Percentiles rank a stretch among this genome's conserved stretches.
These are phyloP conservation scores for Vandiemenella viatica DNA, from an alignment of 2,888 invertebrate genomes.

Conservation along the genomic window DNA sequence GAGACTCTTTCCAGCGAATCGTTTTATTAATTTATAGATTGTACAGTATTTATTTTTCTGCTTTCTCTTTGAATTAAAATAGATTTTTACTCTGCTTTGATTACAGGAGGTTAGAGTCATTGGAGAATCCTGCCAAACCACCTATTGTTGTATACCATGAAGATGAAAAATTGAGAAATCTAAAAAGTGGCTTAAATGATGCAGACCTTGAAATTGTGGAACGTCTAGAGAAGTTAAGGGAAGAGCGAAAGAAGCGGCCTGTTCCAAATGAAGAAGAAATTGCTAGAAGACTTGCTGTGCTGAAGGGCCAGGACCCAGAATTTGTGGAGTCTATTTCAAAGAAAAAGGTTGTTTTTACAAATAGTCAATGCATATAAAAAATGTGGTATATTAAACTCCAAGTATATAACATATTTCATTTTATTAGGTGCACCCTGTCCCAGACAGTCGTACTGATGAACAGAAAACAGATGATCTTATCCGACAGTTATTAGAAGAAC, in stretches of 20 bases:
- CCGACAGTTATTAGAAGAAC: conserved; percentile 32
- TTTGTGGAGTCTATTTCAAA: conserved; percentile 18
- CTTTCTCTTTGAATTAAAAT: too few species aligned
- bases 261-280: conserved; percentile 47
- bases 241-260: conserved; percentile 31
- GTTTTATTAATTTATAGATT: too few species aligned
- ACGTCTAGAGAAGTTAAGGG: conserved; percentile 51
- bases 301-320: conserved; percentile 43
- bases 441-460: conserved; percentile 48
- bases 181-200: conserved; percentile 31
- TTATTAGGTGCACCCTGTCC: too few species aligned
- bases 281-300: conserved; percentile 43
- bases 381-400: too few species aligned
- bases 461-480: conserved; percentile 58
- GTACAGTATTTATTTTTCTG: too few species aligned
- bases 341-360: conserved; percentile 21
- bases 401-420: too few species aligned
- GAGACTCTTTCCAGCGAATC: too few species aligned
- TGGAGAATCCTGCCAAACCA: conserved; percentile 39
- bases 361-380: too few species aligned
- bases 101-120: conserved; percentile 33
- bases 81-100: conserved; percentile 13
- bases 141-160: conserved; percentile 38
- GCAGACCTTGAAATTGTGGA: conserved; percentile 47
- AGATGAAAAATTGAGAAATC: conserved; percentile 25